Percentiles rank a stretch among this genome's conserved stretches.
phyloP scores from a whole-genome alignment of 2,797 vertebrate species.

The Nyctalus aviator region DNA sequence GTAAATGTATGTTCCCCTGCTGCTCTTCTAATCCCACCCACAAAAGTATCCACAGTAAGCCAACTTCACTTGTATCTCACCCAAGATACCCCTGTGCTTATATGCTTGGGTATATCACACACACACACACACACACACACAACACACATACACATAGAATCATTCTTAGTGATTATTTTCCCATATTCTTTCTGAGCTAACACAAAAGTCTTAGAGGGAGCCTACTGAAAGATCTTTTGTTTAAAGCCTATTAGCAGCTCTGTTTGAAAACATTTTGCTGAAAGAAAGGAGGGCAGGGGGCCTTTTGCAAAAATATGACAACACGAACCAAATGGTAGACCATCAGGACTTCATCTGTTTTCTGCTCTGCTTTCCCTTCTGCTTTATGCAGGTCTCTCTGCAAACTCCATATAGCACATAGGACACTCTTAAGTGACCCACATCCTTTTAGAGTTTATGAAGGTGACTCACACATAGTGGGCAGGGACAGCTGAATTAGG shows the following conservation, averaged over 20 bases:
- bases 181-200: background rate
- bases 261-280: conserved; percentile 47
- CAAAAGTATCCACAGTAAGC: background rate
- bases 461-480: background rate
- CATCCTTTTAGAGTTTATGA: conserved; percentile 64
- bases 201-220: background rate
- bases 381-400: conserved; percentile 63
- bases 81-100: background rate
- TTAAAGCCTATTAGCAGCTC: background rate
- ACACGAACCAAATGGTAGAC: background rate
- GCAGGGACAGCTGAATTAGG: conserved; percentile 43
- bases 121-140: background rate
- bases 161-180: background rate
- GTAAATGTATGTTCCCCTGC: background rate
- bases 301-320: background rate
- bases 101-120: background rate
- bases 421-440: conserved; percentile 26
- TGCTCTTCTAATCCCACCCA: background rate
- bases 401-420: background rate
- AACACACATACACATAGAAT: background rate
- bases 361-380: background rate
- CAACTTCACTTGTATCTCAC: background rate
- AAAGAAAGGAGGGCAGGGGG: background rate
- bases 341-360: no score
- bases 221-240: background rate